Conservation (phyloP, 1,140 invertebrate species). For the Parasteatoda tepidariorum region DNA sequence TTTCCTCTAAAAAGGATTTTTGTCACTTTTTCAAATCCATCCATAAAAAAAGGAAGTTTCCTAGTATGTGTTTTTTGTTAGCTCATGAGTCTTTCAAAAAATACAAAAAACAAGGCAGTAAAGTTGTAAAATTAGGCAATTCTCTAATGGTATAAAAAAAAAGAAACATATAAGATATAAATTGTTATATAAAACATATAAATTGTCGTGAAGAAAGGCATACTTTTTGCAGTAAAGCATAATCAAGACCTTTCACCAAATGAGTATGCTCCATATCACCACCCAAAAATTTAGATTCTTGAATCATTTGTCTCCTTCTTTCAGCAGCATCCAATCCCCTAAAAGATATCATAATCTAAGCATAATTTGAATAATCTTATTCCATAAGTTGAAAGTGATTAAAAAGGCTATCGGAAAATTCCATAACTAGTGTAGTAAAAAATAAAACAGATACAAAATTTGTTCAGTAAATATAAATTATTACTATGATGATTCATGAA, state of each 20-base stretch:
- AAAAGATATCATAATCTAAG: slow-evolving; percentile 46
- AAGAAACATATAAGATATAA: too few species aligned
- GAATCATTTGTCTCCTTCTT: slow-evolving; percentile 92
- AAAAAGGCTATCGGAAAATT: not conserved
- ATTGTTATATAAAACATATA: too few species aligned
- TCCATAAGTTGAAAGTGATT: not conserved
- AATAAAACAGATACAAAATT: not conserved
- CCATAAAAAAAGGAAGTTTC: too few species aligned
- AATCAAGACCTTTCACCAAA: slow-evolving; percentile 99
- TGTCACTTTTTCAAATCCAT: too few species aligned
- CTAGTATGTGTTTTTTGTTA: too few species aligned
- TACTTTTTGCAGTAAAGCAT: slow-evolving; percentile 97
- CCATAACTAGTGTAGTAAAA: not conserved
- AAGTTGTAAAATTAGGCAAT: too few species aligned
- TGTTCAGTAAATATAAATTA: not conserved
- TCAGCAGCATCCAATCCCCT: slow-evolving; percentile 90
- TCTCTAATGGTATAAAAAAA: too few species aligned
- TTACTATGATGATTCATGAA: too few species aligned
- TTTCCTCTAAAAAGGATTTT: too few species aligned
- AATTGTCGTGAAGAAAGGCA: too few species aligned
- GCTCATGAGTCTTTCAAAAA: too few species aligned
- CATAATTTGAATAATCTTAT: slow-evolving; percentile 22
- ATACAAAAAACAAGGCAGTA: too few species aligned
- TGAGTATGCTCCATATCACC: slow-evolving; percentile 99
- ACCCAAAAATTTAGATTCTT: slow-evolving; percentile 99